phyloP scores from a whole-genome alignment of 2,797 vertebrate genomes.

The Vespertilio murinus region DNA sequence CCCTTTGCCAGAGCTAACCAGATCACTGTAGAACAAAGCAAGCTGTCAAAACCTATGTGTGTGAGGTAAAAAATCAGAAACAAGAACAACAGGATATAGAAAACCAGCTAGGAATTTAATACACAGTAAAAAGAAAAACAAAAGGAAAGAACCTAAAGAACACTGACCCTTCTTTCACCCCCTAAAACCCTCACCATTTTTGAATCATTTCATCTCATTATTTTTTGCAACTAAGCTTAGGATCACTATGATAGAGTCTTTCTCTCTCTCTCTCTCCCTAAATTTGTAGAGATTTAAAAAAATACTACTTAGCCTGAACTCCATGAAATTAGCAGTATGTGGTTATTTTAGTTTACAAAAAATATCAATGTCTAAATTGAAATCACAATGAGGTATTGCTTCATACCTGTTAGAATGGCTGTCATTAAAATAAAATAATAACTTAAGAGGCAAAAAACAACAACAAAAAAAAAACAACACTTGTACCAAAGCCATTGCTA shows the following conservation, averaged over 20 bases:
- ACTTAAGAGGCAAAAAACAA: neutral
- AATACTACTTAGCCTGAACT: neutral
- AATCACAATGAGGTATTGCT: neutral
- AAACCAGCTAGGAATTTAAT: neutral
- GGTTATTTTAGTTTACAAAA: conserved; percentile 28
- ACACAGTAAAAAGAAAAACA: neutral
- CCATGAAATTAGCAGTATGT: neutral
- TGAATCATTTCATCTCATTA: neutral
- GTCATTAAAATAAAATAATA: neutral
- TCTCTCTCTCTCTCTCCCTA: neutral
- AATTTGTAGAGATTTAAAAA: neutral
- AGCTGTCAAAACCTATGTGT: neutral
- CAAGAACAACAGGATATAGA: neutral
- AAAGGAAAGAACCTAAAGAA: neutral
- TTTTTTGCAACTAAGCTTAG: neutral
- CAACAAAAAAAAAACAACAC: too few species aligned
- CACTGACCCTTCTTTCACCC: neutral
- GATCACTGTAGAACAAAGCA: neutral
- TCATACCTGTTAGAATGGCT: neutral
- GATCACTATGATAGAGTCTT: neutral
- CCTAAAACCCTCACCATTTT: neutral
- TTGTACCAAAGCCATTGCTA: neutral
- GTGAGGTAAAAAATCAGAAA: neutral
- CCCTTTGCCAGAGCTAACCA: neutral
- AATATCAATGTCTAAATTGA: neutral